Percentiles rank a stretch among this genome's conserved stretches.
These are phyloP conservation scores for Pelvicachromis taeniatus DNA, from an alignment of 2,113 vertebrate genomes.

Conservation along the genomic window DNA sequence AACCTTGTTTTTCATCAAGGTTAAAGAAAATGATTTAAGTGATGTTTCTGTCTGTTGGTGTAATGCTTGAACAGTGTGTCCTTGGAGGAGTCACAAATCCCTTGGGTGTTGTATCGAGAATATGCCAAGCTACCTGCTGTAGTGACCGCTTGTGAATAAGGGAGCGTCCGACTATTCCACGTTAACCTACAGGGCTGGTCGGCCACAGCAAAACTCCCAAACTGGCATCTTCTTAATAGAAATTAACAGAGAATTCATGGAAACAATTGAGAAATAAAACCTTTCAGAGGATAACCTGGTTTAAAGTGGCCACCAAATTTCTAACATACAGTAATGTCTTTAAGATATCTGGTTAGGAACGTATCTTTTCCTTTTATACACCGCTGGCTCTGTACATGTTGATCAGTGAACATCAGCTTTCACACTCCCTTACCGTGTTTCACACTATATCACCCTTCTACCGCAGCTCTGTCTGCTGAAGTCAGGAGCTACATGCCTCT, in stretches of 20 bases:
- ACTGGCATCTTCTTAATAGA: not conserved
- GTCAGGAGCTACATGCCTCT: not conserved
- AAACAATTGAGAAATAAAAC: not conserved
- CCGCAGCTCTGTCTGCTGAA: not conserved
- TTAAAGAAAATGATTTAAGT: not conserved
- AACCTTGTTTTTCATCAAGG: not conserved
- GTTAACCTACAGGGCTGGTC: not conserved
- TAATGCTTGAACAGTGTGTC: not conserved
- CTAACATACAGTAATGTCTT: not conserved
- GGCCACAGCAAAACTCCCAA: not conserved
- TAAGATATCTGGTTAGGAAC: not conserved
- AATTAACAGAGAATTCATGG: not conserved
- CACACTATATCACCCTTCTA: conserved; percentile 27
- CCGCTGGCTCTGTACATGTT: not conserved
- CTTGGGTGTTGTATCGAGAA: not conserved
- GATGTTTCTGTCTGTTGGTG: not conserved
- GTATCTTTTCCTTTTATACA: not conserved
- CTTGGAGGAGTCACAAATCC: not conserved
- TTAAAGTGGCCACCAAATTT: not conserved
- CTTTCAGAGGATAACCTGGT: not conserved
- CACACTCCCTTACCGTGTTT: conserved; percentile 48
- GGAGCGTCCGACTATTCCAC: not conserved
- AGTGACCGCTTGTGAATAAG: not conserved
- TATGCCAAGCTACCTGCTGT: not conserved
- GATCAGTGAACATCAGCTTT: conserved; percentile 39